Base-by-base conservation (phyloP, 2,888 invertebrate species). In the Lochmaea crataegi region DNA sequence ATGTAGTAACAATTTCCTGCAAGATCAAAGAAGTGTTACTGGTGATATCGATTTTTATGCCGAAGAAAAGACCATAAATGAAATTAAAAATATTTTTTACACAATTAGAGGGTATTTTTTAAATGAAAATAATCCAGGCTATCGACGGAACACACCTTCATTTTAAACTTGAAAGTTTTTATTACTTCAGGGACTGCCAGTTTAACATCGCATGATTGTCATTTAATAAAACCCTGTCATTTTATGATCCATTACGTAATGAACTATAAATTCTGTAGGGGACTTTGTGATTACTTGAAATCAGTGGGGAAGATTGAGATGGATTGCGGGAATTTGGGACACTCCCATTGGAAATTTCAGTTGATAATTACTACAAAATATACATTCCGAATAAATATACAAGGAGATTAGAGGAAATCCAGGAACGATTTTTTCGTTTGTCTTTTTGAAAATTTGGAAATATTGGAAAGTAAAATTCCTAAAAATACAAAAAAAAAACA, bases 161-260 rank as follows among this genome's bases (percentile, higher is more conserved):
- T 41, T 41, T 18, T 41, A 42, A 42, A 63, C 11, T 63, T 63
- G 58, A 42, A 63, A 11, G 18, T 73, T 75, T 75, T 75, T 72
- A 75, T 73, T 71, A 73, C 73, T 66, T 41, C 42, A 45, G 48
- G 60, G 71, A 71, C 68, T 60, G 71, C 45, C 18, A 68, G 68
- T 65, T 72, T 67, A 65, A 53, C 65, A 65, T 66, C 42, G 71
- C 68, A 71, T 70, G 73, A 73, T 71, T 73, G 71, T 71, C 71
- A 63, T 65, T 67, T 58, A 65, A 68, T 73, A 66, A 75, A 68
- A 65, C 75, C 72, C 48, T 74, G 65, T 71, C 65, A 64, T 75
- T 73, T 76, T 74, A 76, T 73, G 74, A 69, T 65, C 72, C 74
- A 76, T 74, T 76, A 71, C 42, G 71, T 61, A 73, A 73, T 68